Conservation (phyloP, 2,888 invertebrate species). For the Rhopalosiphum nymphaeae region DNA sequence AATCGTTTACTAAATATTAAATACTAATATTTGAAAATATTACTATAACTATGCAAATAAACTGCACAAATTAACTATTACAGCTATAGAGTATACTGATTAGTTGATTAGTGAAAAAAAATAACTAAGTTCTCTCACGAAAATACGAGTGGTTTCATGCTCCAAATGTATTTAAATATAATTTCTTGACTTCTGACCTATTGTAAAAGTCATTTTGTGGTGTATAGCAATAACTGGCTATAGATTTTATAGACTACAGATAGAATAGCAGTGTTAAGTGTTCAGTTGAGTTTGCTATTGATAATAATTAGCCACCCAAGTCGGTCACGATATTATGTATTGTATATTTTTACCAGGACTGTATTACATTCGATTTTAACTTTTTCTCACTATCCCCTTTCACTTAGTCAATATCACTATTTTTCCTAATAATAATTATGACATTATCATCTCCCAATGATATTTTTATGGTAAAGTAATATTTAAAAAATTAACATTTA, state of each 20-base stretch:
- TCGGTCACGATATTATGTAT: slow-evolving; percentile 43
- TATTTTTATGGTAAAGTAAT: neutral
- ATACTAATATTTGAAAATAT: neutral
- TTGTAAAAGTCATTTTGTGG: neutral
- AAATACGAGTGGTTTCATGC: neutral
- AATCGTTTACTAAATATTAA: neutral
- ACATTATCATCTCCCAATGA: neutral
- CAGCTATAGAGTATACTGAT: neutral
- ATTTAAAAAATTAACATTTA: neutral
- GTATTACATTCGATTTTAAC: neutral
- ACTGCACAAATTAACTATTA: neutral
- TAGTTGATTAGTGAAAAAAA: neutral
- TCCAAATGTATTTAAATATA: slow-evolving; percentile 42
- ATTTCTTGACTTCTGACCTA: slow-evolving; percentile 2
- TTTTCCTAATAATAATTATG: neutral
- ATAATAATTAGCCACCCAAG: slow-evolving; percentile 21
- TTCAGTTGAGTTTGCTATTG: neutral
- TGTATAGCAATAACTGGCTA: neutral
- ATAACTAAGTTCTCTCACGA: neutral
- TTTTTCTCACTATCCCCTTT: neutral
- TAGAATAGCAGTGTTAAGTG: neutral
- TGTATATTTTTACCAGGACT: neutral
- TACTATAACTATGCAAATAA: neutral
- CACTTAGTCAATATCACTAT: neutral
- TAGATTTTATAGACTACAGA: neutral